A percentile compares a stretch with the other conserved stretches of the same genome.
phyloP scores from a whole-genome alignment of 2,797 vertebrate genomes.

The Trachops cirrhosus region DNA sequence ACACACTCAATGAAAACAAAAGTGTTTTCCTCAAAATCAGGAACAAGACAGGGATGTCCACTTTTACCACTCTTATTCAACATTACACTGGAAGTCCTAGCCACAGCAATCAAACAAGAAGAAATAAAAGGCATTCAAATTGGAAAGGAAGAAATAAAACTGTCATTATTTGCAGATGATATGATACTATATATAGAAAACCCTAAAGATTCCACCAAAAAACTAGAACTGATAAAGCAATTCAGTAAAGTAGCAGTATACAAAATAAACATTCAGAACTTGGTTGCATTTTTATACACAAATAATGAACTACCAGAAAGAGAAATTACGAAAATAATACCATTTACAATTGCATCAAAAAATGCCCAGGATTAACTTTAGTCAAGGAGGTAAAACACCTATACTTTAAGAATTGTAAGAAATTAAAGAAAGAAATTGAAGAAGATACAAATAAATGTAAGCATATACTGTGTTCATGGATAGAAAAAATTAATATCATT shows the following conservation, averaged over 20 bases:
- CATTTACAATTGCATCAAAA: background rate
- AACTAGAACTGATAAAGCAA: background rate
- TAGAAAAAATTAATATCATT: background rate
- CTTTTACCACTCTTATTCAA: background rate
- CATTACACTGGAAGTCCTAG: background rate
- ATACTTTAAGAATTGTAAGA: background rate
- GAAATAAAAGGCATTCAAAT: background rate
- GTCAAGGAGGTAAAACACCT: background rate
- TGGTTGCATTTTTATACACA: background rate
- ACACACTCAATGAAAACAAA: background rate
- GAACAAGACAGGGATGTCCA: background rate
- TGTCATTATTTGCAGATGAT: background rate
- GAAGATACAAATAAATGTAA: background rate
- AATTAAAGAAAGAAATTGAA: background rate
- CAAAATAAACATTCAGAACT: background rate
- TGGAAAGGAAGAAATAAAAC: background rate
- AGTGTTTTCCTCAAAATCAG: background rate
- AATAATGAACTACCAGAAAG: background rate
- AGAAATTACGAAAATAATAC: background rate
- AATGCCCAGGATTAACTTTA: background rate
- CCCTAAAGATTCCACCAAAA: background rate
- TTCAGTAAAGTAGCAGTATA: background rate
- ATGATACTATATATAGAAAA: background rate
- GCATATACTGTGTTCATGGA: background rate
- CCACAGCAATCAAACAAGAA: background rate